A percentile compares a stretch with the other conserved stretches of the same genome.
phyloP scores from a whole-genome alignment of 2,888 invertebrate species.

The Steinernema hermaphroditum region DNA sequence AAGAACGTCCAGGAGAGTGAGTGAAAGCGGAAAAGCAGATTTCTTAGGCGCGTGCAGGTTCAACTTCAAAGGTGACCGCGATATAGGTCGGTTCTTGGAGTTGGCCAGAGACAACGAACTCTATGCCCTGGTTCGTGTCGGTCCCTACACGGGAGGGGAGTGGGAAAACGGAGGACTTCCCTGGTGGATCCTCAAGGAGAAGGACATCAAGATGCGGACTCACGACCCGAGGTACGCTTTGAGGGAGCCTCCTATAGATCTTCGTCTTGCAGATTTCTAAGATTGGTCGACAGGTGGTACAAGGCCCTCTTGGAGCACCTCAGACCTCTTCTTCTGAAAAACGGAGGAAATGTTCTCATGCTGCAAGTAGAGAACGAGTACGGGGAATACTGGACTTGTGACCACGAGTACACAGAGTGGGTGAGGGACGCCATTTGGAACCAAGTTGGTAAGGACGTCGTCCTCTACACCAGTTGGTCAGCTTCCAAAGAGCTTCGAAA shows the following conservation, averaged over 20 bases:
- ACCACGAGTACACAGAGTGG: slow-evolving; percentile 75
- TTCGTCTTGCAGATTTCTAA: neutral
- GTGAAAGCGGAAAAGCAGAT: neutral
- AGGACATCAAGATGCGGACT: slow-evolving; percentile 45
- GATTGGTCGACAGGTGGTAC: neutral
- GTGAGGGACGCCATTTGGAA: slow-evolving; percentile 73
- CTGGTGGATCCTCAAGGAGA: slow-evolving; percentile 50
- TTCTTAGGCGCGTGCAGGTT: slow-evolving; percentile 41
- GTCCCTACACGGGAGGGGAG: slow-evolving; percentile 34
- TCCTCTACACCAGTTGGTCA: slow-evolving; percentile 73
- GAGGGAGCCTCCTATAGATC: neutral
- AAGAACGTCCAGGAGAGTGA: slow-evolving; percentile 37
- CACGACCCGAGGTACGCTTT: slow-evolving; percentile 42
- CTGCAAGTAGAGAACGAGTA: slow-evolving; percentile 72
- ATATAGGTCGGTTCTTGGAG: neutral
- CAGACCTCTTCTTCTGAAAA: slow-evolving; percentile 46
- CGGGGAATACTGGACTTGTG: slow-evolving; percentile 71
- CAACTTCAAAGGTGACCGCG: slow-evolving; percentile 36
- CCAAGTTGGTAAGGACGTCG: slow-evolving; percentile 74
- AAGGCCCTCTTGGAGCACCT: neutral
- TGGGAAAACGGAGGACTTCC: slow-evolving; percentile 57
- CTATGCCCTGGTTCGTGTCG: neutral
- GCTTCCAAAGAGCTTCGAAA: too few species aligned
- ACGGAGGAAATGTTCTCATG: slow-evolving; percentile 69
- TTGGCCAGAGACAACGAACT: neutral